Base-by-base conservation (phyloP, 2,113 vertebrate species). In the Natator depressus region DNA sequence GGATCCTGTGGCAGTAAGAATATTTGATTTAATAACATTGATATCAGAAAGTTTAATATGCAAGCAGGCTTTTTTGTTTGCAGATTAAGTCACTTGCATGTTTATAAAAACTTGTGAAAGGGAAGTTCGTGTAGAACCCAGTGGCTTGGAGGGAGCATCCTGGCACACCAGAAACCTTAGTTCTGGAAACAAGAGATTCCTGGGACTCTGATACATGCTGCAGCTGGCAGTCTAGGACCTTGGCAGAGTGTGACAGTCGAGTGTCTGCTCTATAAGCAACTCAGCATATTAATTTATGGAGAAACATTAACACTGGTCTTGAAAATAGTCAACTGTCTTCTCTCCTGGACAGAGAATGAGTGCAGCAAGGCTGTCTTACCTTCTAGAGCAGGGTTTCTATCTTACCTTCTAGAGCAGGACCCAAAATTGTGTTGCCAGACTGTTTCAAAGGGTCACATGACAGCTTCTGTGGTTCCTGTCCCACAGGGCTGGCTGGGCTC, bases 1-100 rank as follows among this genome's bases (percentile, higher is more conserved):
- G 91, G 93, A 95, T 90, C 53, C 91, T 47, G 50, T 29, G 86
- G 80, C 92, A 84, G 51, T 31, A 84, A 91, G 91, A 20, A 54
- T 96, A 95, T 97, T 94, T 84, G 96, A 98, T 96, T 97, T 97
- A 95, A 96, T 95, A 93, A 92, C 96, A 97, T 12, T 50, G 79
- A 94, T 90, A 96, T 84, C 89, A 89, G 59, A 90, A 90, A 89
- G 84, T 83, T 96, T 95, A 90, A 96, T 95, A 95, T 42, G 87
- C 80, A 95, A 87, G 69, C 27, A 65, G 62, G 86, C 69, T 85
- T 91, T 92, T 87, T 49, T 84, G 54, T 25, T 55, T 46, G 76
- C 85, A 90, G 82, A 94, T 94, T 82, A 93, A 95, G 92, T 89
- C 85, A 93, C 85, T 90, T 72, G 75, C 85, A 35, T 93, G 92